Base-by-base conservation (phyloP, 2,888 invertebrate species). In the Cerceris rybyensis region DNA sequence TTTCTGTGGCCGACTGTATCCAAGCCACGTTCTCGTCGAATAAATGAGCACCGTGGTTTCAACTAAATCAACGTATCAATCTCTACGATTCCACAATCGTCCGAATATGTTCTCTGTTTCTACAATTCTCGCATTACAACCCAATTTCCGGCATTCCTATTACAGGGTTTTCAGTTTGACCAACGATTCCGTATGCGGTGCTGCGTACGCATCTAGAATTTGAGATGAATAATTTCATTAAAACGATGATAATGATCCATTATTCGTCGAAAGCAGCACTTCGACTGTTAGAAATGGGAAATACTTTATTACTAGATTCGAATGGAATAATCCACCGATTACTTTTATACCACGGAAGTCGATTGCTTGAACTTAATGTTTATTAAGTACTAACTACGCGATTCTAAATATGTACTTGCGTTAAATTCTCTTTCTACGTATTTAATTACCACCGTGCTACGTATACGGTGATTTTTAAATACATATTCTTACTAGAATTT, bases 61-160 rank as follows among this genome's bases (percentile, higher is more conserved):
- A 76, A 75, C 54, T 79, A 63, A 72, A 79, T 67, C 67, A 65
- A 66, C 61, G 46, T 42, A 57, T 52, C 65, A 66, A 70, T 72
- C 54, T 67, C 59, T 17, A 58, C 58, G 46, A 11, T 28, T 17
- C 28, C 11, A 55, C 57, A 60, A 75, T 70, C 70, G 54, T 67
- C 57, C 43, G 70, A 75, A 54, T 66, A 61, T 54, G 70, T 52
- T 69, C 60, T 39, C 42, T 42, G 42, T 61, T 64, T 69, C 63
- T 41, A 70, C 41, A 17, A 46, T 16, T 43, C 41, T 14, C 49
- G 39, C 57, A 63, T 74, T 70, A 74, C 63, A 64, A 63, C 52
- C 70, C 70, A 64, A 74, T 70, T 74, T 70, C 74, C 70, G 43
- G 58, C 39, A 74, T 63, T 70, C 63, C 63, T 64, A 70, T 70